These are phyloP conservation scores for Manis crassicaudata DNA, from an alignment of 2,797 vertebrate species.

Conservation along the genomic window DNA sequence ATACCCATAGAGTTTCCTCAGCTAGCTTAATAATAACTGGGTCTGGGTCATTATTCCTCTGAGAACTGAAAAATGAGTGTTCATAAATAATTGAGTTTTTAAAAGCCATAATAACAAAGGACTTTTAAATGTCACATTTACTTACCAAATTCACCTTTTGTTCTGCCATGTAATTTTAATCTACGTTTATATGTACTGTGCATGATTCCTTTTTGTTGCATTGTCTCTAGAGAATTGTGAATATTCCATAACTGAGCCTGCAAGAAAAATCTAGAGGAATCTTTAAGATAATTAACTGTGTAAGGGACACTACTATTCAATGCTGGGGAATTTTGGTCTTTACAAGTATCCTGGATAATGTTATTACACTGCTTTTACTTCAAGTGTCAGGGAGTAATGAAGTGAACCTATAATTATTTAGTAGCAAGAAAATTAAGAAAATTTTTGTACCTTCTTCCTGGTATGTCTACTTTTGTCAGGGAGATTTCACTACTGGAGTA, in stretches of 20 bases:
- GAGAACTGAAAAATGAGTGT: constrained; percentile 59
- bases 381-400: not conserved
- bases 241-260: constrained; percentile 4
- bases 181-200: not conserved
- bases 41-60: constrained; percentile 60
- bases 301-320: not conserved
- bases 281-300: constrained; percentile 18
- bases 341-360: not conserved
- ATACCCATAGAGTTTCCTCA: constrained; percentile 39
- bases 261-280: constrained; percentile 23
- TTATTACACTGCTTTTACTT: not conserved
- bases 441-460: constrained; percentile 11
- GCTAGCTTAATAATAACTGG: constrained; percentile 37
- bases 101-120: constrained; percentile 53
- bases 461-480: constrained; percentile 48
- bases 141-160: constrained; percentile 60
- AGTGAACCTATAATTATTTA: constrained; percentile 54
- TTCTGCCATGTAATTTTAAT: constrained; percentile 61
- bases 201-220: not conserved
- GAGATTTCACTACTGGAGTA: constrained; percentile 44
- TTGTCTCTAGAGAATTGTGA: not conserved
- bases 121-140: constrained; percentile 66
- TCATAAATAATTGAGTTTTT: constrained; percentile 68
- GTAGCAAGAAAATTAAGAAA: constrained; percentile 49
- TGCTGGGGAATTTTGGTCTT: not conserved